A percentile compares a stretch with the other conserved stretches of the same genome.
phyloP scores from a whole-genome alignment of 2,113 vertebrate genomes.

The Clarias magur region DNA sequence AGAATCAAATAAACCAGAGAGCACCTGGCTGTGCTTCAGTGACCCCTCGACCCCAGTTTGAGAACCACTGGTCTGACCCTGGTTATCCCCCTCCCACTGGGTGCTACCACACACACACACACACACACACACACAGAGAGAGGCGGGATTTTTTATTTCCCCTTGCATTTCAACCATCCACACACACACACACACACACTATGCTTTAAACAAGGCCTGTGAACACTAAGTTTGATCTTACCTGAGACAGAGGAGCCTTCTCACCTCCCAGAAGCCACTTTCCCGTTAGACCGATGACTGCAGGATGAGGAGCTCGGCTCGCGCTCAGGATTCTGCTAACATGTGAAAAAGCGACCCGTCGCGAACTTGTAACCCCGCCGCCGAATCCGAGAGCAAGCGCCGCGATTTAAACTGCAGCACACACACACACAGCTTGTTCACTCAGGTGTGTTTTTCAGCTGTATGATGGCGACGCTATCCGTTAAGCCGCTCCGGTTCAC shows the following conservation, averaged over 20 bases:
- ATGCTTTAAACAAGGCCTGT: slow-evolving; percentile 7
- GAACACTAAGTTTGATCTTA: slow-evolving; percentile 37
- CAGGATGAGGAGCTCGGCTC: slow-evolving; percentile 29
- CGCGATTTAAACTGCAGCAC: neutral
- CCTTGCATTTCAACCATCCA: neutral
- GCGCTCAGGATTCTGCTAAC: slow-evolving; percentile 29
- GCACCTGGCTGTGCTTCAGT: slow-evolving; percentile 12
- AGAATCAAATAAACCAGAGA: neutral
- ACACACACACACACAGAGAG: neutral
- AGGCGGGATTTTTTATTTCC: too few relatives aligned
- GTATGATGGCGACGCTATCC: slow-evolving; percentile 32
- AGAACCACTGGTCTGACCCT: slow-evolving; percentile 1
- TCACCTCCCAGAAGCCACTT: slow-evolving; percentile 45
- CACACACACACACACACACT: neutral
- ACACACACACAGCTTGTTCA: neutral
- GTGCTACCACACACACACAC: neutral
- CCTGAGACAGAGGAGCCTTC: slow-evolving; percentile 36
- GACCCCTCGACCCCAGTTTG: neutral
- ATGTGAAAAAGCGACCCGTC: slow-evolving; percentile 32
- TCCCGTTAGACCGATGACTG: slow-evolving; percentile 40
- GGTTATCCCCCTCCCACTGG: neutral
- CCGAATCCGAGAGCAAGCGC: slow-evolving; percentile 12
- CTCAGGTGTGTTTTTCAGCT: neutral
- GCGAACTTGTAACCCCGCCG: neutral
- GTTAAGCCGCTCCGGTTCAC: slow-evolving; percentile 65